Evolutionary conservation across 2,113 vertebrate species (phyloP), one percentile per base, ranked within the genome.

Genomic region (Rhizomys pruinosus): DNA sequence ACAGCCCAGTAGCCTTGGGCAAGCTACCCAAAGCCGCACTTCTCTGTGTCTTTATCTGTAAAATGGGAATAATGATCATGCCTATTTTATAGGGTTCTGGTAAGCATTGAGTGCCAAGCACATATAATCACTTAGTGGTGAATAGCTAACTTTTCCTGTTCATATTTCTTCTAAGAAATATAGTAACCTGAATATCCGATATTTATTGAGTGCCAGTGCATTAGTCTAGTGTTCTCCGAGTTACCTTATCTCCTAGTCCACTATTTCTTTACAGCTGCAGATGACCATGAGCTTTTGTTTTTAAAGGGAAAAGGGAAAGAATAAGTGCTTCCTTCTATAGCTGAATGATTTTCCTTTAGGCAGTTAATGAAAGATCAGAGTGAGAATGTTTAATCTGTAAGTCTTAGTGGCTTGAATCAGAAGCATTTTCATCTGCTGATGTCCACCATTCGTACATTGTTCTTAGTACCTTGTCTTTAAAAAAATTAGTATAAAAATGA

Each of bases 391-490:
- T 76, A 78, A 44, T 25, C 47, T 64, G 27, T 29, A 90, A 76
- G 27, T 73, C 39, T 91, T 64, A 64, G 27, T 87, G 42, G 25
- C 42, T 71, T 93, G 73, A 91, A 7, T 85, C 55, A 78, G 68
- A 93, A 91, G 9, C 44, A 19, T 77, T 44, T 78, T 25, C 87
- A 59, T 87, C 44, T 89, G 22, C 64, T 94, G 16, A 17, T 80
- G 25, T 82, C 16, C 66, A 25, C 47, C 57, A 55, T 59, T 84
- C 27, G 23, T 57, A 23, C 11, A n/a, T 55, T 88, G 72, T 69
- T 82, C 94, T 80, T 25, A 91, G 69, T 84, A 57, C 3, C 89
- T 76, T 95, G 32, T 42, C 39, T 91, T 92, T 71, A 85, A 85
- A n/a, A 55, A 79, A 92, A 44, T 82, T 20, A 77, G n/a, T 82